Percentiles rank a stretch among this genome's conserved stretches.
These are phyloP conservation scores for Lophura nycthemera DNA, from an alignment of 2,113 vertebrate species.

Conservation along the genomic window DNA sequence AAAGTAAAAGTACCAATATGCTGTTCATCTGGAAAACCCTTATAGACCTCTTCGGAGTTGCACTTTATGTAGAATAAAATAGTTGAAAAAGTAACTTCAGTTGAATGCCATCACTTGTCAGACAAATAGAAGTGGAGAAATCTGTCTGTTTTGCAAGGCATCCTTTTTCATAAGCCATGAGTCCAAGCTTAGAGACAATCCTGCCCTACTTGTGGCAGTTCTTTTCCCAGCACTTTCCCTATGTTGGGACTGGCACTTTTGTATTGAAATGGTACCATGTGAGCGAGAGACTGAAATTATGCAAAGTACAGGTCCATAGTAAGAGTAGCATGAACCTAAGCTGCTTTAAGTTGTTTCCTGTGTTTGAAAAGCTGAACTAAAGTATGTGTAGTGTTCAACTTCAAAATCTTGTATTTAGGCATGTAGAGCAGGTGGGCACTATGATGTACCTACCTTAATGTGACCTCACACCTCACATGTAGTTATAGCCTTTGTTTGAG, in stretches of 20 bases:
- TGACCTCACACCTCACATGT: neutral
- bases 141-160: neutral
- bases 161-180: neutral
- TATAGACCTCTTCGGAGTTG: neutral
- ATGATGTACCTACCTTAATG: neutral
- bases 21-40: neutral
- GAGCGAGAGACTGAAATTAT: neutral
- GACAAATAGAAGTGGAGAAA: neutral
- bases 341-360: fast-evolving
- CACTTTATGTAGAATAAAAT: neutral
- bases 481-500: neutral
- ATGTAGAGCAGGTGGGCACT: neutral
- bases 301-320: neutral
- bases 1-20: neutral
- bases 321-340: neutral
- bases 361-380: neutral
- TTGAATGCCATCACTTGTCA: neutral
- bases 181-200: neutral
- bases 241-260: neutral
- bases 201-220: neutral
- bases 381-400: neutral
- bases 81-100: neutral
- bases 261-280: neutral
- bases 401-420: neutral
- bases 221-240: neutral